Evolutionary conservation across 2,888 invertebrate species (phyloP).

Genomic region (Lasius fuliginosus): DNA sequence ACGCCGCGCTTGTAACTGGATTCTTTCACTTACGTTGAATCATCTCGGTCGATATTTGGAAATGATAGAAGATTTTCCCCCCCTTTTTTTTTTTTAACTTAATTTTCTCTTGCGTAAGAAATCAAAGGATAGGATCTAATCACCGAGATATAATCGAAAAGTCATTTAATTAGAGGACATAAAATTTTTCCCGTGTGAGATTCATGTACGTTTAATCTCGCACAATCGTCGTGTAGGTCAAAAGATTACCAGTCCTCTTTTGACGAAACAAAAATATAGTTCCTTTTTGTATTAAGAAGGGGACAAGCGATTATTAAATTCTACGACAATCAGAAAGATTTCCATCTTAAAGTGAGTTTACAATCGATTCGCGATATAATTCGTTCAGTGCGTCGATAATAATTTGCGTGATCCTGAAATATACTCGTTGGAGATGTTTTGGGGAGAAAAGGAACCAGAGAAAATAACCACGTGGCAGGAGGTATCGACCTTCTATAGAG

Average conservation of each 20-base stretch:
- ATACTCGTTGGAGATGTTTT: conserved; percentile 78
- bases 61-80: conserved; percentile 23
- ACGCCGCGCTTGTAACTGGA: conserved; percentile 16
- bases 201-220: too few species aligned
- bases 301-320: background rate
- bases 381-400: conserved; percentile 48
- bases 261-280: background rate
- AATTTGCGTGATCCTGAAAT: conserved; percentile 56
- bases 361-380: conserved; percentile 1
- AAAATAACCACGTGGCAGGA: conserved; percentile 83
- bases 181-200: background rate
- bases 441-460: conserved; percentile 74
- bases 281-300: background rate
- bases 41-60: background rate
- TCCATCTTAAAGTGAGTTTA: background rate
- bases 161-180: background rate
- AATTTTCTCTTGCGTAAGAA: background rate
- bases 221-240: background rate
- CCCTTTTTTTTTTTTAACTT: background rate
- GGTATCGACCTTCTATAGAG: conserved; percentile 82
- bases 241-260: background rate
- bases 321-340: background rate
- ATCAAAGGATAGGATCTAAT: background rate
- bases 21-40: conserved; percentile 13
- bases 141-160: background rate